Evolutionary conservation across 1,140 invertebrate species (phyloP).

Genomic region (Meloidogyne chitwoodi): DNA sequence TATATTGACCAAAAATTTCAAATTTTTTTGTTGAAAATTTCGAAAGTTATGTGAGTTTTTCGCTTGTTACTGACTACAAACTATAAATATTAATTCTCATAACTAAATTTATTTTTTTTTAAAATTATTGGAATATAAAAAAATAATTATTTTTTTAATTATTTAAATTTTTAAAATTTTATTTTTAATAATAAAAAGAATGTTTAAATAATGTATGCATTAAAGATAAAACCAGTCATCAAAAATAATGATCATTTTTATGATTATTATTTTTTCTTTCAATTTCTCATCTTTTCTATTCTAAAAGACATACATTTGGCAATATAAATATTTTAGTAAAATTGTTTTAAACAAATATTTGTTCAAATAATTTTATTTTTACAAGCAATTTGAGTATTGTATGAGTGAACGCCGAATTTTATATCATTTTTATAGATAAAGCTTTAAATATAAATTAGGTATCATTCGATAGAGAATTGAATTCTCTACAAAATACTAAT

Average conservation of each 20-base stretch:
- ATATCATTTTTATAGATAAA: not conserved
- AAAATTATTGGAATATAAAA: too few relatives aligned
- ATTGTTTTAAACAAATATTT: not conserved
- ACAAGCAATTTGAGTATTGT: not conserved
- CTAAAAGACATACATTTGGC: not conserved
- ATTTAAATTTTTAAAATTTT: too few relatives aligned
- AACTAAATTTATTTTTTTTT: too few relatives aligned
- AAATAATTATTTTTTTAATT: too few relatives aligned
- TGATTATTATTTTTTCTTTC: not conserved
- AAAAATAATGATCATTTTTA: not conserved
- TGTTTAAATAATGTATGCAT: not conserved
- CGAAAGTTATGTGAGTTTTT: too few relatives aligned
- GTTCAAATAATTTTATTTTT: not conserved
- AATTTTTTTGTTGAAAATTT: too few relatives aligned
- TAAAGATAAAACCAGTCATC: not conserved
- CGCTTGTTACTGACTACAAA: too few relatives aligned
- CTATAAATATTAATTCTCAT: too few relatives aligned
- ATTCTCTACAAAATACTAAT: not conserved
- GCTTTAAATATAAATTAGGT: not conserved
- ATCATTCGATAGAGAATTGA: not conserved
- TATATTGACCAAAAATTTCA: too few relatives aligned
- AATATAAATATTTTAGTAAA: not conserved
- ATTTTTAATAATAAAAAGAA: too few relatives aligned
- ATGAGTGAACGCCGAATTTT: not conserved
- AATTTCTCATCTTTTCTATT: not conserved